phyloP scores from a whole-genome alignment of 92 coral and sea anemone genomes.

The Epizoanthus fatuus region DNA sequence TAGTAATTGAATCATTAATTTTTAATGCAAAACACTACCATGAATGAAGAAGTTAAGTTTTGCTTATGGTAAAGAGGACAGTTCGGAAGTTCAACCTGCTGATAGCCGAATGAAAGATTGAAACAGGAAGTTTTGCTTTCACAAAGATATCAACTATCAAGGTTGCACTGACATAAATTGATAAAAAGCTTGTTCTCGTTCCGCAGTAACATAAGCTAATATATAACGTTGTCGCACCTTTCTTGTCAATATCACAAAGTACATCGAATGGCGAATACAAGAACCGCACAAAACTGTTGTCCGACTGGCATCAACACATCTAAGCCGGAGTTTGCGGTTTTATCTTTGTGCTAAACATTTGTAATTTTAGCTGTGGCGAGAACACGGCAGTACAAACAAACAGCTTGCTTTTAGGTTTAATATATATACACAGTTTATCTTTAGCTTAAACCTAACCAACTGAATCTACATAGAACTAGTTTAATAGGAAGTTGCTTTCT shows the following conservation, averaged over 20 bases:
- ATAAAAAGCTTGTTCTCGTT: too few species aligned
- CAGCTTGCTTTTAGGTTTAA: neutral
- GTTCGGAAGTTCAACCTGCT: too few species aligned
- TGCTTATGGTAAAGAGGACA: too few species aligned
- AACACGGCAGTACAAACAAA: constrained; percentile 11
- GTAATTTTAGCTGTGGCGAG: neutral
- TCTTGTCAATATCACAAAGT: too few species aligned
- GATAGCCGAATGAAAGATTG: neutral
- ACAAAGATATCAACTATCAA: neutral
- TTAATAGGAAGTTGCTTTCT: too few species aligned
- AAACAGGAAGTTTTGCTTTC: neutral
- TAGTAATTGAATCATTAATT: neutral
- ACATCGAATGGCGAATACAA: neutral
- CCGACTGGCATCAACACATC: neutral
- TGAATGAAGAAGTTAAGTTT: neutral
- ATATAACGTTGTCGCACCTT: too few species aligned
- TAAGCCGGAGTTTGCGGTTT: neutral
- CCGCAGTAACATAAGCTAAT: too few species aligned
- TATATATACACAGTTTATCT: constrained; percentile 17
- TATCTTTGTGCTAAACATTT: neutral
- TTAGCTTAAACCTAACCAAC: neutral
- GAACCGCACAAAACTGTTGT: neutral
- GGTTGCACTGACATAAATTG: neutral
- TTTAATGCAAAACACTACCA: neutral
- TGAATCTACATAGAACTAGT: too few species aligned